phyloP scores from a whole-genome alignment of 2,797 vertebrate species.

The Etheostoma perlongum region DNA sequence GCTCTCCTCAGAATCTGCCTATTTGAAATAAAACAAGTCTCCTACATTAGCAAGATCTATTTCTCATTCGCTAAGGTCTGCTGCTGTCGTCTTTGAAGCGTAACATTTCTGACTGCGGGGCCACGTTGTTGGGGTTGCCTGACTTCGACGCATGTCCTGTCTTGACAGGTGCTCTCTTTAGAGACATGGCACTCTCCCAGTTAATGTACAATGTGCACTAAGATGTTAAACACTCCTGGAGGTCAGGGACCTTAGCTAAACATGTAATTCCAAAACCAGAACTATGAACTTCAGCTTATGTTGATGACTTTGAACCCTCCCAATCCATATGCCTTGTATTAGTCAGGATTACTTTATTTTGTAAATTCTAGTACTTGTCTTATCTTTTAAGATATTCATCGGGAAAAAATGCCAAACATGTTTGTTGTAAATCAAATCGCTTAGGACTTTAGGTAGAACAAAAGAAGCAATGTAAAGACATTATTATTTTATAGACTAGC shows the following conservation, averaged over 20 bases:
- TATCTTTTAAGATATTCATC: neutral
- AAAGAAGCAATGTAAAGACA: neutral
- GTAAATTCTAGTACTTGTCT: neutral
- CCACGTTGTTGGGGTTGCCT: constrained; percentile 59
- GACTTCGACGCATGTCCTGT: constrained; percentile 62
- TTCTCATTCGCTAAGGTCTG: constrained; percentile 54
- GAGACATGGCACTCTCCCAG: constrained; percentile 39
- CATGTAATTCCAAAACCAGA: constrained; percentile 48
- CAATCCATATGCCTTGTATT: constrained; percentile 1
- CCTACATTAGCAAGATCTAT: constrained; percentile 47
- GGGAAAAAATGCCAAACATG: neutral
- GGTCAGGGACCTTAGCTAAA: constrained; percentile 67
- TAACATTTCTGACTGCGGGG: constrained; percentile 58
- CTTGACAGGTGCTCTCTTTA: constrained; percentile 62
- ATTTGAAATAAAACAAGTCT: constrained; percentile 27
- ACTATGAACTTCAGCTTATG: constrained; percentile 20
- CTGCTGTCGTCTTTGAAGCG: constrained; percentile 62
- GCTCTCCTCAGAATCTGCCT: constrained; percentile 45
- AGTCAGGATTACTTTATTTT: constrained; percentile 1
- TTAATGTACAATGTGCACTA: constrained; percentile 52
- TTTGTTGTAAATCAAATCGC: neutral
- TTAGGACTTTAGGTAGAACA: neutral
- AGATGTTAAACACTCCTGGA: constrained; percentile 60
- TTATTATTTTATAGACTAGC: neutral
- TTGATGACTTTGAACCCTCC: constrained; percentile 39